phyloP scores from a whole-genome alignment of 2,797 vertebrate species.

The Ctenopoma kingsleyae region DNA sequence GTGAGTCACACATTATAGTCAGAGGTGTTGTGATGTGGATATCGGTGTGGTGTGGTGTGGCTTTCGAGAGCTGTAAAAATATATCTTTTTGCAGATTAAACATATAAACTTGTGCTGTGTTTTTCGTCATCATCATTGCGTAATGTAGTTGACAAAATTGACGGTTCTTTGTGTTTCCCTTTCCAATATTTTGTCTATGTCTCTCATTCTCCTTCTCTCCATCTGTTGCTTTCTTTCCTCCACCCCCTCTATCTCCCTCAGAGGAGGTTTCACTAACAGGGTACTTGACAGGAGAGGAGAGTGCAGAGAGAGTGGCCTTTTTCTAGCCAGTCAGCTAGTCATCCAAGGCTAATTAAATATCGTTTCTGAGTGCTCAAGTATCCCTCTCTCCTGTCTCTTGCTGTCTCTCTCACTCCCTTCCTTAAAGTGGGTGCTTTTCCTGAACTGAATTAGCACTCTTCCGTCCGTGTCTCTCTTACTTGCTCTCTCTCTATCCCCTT shows the following conservation, averaged over 20 bases:
- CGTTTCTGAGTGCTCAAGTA: slow-evolving; percentile 55
- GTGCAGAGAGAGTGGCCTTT: slow-evolving; percentile 71
- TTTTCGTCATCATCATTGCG: background rate
- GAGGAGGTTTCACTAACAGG: slow-evolving; percentile 74
- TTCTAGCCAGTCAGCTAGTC: slow-evolving; percentile 74
- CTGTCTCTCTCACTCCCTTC: slow-evolving; percentile 40
- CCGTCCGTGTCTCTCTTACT: slow-evolving; percentile 24
- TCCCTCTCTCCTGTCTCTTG: slow-evolving; percentile 39
- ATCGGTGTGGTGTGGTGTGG: background rate
- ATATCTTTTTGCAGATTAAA: background rate
- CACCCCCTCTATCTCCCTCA: slow-evolving; percentile 66
- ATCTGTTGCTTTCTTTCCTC: slow-evolving; percentile 64
- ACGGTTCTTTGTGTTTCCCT: background rate
- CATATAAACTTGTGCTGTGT: background rate
- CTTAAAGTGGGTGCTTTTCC: slow-evolving; percentile 60
- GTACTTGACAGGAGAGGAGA: slow-evolving; percentile 74
- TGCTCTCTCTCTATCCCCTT: slow-evolving; percentile 40
- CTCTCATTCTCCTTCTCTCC: slow-evolving; percentile 37
- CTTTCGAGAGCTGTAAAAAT: background rate
- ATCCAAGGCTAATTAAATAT: slow-evolving; percentile 82
- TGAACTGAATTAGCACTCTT: slow-evolving; percentile 56
- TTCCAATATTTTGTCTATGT: slow-evolving; percentile 37
- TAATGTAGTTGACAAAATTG: background rate
- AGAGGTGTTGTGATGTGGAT: background rate
- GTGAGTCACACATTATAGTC: background rate